Evolutionary conservation across 1,140 invertebrate species (phyloP).

Genomic region (Rhagoletis zephyria): DNA sequence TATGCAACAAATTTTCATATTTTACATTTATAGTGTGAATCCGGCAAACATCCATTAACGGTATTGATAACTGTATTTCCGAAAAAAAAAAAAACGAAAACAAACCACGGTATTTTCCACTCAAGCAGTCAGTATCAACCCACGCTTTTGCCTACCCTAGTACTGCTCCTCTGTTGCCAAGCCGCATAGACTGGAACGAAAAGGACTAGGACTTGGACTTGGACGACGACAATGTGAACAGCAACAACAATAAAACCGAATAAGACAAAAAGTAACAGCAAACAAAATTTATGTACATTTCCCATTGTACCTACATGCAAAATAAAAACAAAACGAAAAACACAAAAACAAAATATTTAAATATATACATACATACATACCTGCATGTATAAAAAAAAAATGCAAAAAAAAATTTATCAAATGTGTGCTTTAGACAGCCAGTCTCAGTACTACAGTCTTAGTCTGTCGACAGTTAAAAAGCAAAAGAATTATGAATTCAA

Average conservation of each 20-base stretch:
- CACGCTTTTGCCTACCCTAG: neutral
- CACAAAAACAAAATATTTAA: neutral
- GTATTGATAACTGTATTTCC: neutral
- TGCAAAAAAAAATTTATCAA: neutral
- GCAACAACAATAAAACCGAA: neutral
- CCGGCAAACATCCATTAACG: constrained; percentile 6
- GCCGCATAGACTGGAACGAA: neutral
- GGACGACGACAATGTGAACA: neutral
- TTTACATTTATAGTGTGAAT: constrained; percentile 32
- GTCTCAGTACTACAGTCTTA: constrained; percentile 42
- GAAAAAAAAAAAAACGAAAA: neutral
- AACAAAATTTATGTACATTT: constrained; percentile 39
- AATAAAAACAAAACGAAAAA: neutral
- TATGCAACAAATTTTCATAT: neutral
- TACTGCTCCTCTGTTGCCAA: neutral
- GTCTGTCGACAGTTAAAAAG: constrained; percentile 34
- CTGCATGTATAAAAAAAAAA: neutral
- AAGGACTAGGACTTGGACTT: neutral
- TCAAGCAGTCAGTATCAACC: neutral
- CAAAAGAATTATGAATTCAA: constrained; percentile 25
- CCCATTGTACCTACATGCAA: constrained; percentile 41
- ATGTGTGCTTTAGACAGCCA: constrained; percentile 46
- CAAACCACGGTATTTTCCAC: too few species aligned
- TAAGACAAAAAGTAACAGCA: neutral
- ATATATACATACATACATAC: neutral